phyloP scores from a whole-genome alignment of 1,140 invertebrate species.

The Paramacrobiotus metropolitanus region DNA sequence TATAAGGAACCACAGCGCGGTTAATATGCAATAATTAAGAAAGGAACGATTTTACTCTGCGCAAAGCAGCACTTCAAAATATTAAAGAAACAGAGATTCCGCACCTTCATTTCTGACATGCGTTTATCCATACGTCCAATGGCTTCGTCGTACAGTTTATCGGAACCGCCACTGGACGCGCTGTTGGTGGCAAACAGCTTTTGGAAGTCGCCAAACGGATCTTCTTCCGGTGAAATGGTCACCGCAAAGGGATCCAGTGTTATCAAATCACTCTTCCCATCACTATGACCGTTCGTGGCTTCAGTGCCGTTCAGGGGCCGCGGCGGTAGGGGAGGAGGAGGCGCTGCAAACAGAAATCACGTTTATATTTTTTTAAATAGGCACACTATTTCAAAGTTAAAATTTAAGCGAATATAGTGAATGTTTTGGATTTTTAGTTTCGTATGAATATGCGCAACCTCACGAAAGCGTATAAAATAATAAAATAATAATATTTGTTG shows the following conservation, averaged over 20 bases:
- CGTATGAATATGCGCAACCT: too few species aligned
- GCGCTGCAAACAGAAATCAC: conserved; percentile 12
- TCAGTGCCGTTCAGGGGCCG: conserved; percentile 1
- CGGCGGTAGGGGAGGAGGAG: conserved; percentile 13
- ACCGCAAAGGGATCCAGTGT: neutral
- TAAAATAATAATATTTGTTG: too few species aligned
- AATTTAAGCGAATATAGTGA: too few species aligned
- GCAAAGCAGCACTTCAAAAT: too few species aligned
- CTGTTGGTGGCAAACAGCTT: neutral
- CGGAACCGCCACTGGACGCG: conserved; percentile 7
- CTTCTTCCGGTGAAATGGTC: conserved; percentile 11
- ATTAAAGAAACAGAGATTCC: neutral
- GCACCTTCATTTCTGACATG: conserved; percentile 55
- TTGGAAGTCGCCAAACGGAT: conserved; percentile 35
- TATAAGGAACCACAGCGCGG: too few species aligned
- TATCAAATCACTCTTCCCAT: neutral
- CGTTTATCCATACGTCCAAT: conserved; percentile 50
- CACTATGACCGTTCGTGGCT: conserved; percentile 8
- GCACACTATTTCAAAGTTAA: too few species aligned
- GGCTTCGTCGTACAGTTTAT: conserved; percentile 37
- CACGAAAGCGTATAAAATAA: too few species aligned
- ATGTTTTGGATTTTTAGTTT: too few species aligned
- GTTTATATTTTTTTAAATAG: too few species aligned
- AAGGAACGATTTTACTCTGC: too few species aligned
- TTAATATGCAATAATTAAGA: too few species aligned